phyloP scores from a whole-genome alignment of 2,797 vertebrate species.

The Mus minutoides region DNA sequence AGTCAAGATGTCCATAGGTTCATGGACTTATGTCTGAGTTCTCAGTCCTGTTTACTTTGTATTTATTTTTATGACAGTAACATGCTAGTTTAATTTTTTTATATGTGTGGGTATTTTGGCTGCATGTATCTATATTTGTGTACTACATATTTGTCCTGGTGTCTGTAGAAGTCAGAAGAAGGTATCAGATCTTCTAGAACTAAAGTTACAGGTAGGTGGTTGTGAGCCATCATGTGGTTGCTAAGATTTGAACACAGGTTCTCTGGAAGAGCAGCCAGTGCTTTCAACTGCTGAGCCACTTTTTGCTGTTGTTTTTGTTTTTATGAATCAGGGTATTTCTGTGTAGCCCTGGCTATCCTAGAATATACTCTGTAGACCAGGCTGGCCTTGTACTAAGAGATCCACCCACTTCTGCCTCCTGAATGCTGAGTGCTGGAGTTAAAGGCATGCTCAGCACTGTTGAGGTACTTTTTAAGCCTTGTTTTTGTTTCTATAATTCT shows the following conservation, averaged over 20 bases:
- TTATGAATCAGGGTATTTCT: background rate
- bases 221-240: background rate
- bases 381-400: background rate
- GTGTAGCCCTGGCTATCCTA: background rate
- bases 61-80: background rate
- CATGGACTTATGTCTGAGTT: background rate
- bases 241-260: background rate
- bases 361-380: background rate
- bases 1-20: background rate
- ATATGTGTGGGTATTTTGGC: background rate
- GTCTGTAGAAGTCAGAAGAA: background rate
- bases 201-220: background rate
- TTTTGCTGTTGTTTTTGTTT: background rate
- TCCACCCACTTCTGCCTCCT: background rate
- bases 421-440: background rate
- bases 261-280: background rate
- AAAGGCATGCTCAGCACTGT: background rate
- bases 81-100: background rate
- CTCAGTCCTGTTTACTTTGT: background rate
- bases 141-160: background rate
- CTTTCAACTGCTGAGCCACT: background rate
- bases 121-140: background rate
- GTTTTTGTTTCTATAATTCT: background rate
- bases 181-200: background rate
- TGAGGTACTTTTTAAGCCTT: background rate